Conservation (phyloP, 1,140 invertebrate species). For the Drosophila suzukii region DNA sequence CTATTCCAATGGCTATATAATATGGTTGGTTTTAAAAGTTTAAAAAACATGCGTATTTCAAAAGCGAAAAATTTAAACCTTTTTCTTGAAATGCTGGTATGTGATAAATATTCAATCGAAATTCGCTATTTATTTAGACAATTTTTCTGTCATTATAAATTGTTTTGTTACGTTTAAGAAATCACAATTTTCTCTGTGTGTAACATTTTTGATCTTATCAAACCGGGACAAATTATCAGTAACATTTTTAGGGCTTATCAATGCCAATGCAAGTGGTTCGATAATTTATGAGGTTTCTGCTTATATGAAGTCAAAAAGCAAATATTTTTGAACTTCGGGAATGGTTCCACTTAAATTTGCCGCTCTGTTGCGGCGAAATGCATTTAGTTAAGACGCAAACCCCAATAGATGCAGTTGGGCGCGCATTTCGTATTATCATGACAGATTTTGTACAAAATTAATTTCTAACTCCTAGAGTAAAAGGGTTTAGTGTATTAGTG, state of each 20-base stretch:
- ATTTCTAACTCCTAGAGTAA: not conserved
- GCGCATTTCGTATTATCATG: constrained; percentile 1
- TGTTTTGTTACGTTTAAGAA: no score
- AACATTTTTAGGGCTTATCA: constrained; percentile 17
- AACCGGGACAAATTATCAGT: not conserved
- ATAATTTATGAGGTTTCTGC: constrained; percentile 13
- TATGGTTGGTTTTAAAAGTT: no score
- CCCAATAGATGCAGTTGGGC: constrained; percentile 20
- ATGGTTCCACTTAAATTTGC: constrained; percentile 3
- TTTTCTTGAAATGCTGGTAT: no score
- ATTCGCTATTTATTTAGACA: no score
- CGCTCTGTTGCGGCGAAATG: constrained; percentile 13
- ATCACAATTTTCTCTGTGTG: not conserved
- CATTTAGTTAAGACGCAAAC: constrained; percentile 26
- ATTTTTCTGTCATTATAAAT: no score
- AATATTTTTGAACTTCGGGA: not conserved
- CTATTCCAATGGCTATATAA: no score
- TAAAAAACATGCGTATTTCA: no score
- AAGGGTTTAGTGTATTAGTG: no score
- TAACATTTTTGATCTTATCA: constrained; percentile 7
- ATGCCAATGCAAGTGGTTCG: constrained; percentile 10
- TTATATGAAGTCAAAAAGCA: constrained; percentile 1
- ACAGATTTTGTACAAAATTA: not conserved
- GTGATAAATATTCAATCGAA: no score
- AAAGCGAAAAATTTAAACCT: no score